Evolutionary conservation across 92 coral and sea anemone species (phyloP).

Genomic region (Pocillopora grandis): DNA sequence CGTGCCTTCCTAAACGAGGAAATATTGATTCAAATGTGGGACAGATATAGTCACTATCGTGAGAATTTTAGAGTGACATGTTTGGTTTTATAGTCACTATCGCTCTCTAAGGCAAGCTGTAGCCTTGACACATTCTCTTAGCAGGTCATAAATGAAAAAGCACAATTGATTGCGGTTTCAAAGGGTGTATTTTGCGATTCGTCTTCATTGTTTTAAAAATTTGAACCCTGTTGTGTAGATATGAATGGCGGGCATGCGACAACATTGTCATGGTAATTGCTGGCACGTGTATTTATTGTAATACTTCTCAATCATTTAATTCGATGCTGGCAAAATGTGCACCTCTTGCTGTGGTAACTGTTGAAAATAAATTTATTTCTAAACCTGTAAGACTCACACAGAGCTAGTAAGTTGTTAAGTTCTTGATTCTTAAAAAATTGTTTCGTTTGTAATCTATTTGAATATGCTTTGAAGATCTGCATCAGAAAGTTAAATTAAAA

Average conservation of each 20-base stretch:
- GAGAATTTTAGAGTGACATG: neutral
- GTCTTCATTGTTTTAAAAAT: neutral
- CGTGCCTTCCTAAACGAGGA: neutral
- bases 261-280: neutral
- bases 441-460: neutral
- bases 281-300: constrained; percentile 41
- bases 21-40: neutral
- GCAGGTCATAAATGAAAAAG: constrained; percentile 18
- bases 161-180: constrained; percentile 14
- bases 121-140: neutral
- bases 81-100: neutral
- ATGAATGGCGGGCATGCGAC: constrained; percentile 26
- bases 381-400: constrained; percentile 5
- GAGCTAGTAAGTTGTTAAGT: neutral
- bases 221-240: neutral
- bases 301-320: neutral
- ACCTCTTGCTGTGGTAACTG: neutral
- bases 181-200: neutral
- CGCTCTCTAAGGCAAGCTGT: neutral
- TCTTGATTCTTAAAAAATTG: neutral
- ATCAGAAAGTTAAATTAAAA: neutral
- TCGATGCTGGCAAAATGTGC: neutral
- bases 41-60: neutral
- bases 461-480: neutral
- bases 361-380: neutral